Percentiles rank a stretch among this genome's conserved stretches.
Evolutionary conservation across 1,140 invertebrate species (phyloP).

Genomic region (Penaeus japonicus): DNA sequence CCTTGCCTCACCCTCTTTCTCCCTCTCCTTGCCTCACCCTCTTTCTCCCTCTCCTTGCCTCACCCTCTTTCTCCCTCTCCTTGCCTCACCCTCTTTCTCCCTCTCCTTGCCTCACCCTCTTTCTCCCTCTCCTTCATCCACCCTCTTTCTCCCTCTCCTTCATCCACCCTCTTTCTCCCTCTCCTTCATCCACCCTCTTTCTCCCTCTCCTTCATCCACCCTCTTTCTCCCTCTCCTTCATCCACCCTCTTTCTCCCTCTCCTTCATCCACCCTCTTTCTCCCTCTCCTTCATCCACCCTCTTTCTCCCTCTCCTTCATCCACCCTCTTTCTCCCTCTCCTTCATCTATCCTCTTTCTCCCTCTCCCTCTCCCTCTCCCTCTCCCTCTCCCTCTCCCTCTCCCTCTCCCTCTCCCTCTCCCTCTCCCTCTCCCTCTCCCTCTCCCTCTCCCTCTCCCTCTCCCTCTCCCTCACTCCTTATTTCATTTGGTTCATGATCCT

Average conservation of each 20-base stretch:
- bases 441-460: too few relatives aligned
- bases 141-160: background rate
- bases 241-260: background rate
- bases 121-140: background rate
- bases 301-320: background rate
- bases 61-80: background rate
- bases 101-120: background rate
- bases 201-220: background rate
- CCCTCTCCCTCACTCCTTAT: too few relatives aligned
- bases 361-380: too few relatives aligned
- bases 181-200: background rate
- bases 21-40: background rate
- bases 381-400: too few relatives aligned
- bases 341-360: background rate
- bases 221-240: background rate
- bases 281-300: background rate
- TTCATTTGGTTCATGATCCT: too few relatives aligned
- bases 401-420: too few relatives aligned
- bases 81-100: background rate
- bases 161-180: background rate
- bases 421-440: too few relatives aligned
- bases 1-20: background rate
- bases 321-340: background rate
- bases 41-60: background rate
- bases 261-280: background rate